These are phyloP conservation scores for Dicycla oo DNA, from an alignment of 2,888 invertebrate genomes.

Conservation along the genomic window DNA sequence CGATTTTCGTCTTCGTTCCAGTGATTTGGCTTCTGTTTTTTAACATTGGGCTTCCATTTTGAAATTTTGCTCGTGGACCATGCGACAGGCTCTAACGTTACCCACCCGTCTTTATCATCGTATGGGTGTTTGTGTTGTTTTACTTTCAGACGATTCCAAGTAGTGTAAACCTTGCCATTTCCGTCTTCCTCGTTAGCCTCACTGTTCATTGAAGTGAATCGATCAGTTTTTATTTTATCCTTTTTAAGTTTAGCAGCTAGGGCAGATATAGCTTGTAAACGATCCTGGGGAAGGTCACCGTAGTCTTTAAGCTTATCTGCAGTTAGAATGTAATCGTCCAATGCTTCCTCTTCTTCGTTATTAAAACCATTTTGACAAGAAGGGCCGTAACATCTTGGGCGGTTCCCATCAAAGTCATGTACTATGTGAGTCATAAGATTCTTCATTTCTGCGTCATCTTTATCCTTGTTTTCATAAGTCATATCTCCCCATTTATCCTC, in stretches of 20 bases:
- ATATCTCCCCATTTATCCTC: conserved; percentile 73
- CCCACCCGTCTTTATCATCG: conserved; percentile 94
- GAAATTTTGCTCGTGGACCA: conserved; percentile 95
- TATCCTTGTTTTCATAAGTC: conserved; percentile 67
- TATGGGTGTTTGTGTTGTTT: conserved; percentile 91
- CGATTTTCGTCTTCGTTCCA: conserved; percentile 84
- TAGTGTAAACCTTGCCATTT: conserved; percentile 81
- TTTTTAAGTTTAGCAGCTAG: conserved; percentile 87
- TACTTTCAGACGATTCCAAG: conserved; percentile 89
- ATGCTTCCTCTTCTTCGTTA: conserved; percentile 83
- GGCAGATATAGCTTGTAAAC: conserved; percentile 84
- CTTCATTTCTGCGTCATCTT: conserved; percentile 80
- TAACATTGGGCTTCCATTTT: conserved; percentile 93
- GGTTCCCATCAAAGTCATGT: conserved; percentile 79
- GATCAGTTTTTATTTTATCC: conserved; percentile 80
- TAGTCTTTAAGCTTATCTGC: conserved; percentile 90
- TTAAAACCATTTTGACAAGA: conserved; percentile 84
- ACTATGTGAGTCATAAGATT: conserved; percentile 86
- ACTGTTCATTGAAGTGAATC: conserved; percentile 69
- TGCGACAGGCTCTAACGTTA: conserved; percentile 93
- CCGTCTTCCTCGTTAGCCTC: conserved; percentile 68
- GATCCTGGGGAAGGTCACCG: conserved; percentile 81
- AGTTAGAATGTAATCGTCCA: conserved; percentile 91
- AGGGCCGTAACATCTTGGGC: conserved; percentile 86
- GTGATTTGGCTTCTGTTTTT: conserved; percentile 87